phyloP scores from a whole-genome alignment of 2,113 vertebrate genomes.

The Seriola aureovittata region DNA sequence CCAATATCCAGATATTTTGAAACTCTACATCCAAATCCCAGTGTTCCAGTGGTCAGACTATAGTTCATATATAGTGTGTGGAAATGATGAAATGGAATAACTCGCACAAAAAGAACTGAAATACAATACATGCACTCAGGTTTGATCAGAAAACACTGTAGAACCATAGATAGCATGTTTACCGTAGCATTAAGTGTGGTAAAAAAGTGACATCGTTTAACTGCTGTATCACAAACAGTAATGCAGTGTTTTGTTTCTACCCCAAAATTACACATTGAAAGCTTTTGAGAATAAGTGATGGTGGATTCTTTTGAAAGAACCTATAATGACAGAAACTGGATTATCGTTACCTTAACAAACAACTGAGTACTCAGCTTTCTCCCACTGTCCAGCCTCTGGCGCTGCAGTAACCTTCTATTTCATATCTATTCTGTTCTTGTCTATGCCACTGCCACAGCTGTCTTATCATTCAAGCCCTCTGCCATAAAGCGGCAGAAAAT shows the following conservation, averaged over 20 bases:
- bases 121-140: neutral
- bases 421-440: conserved; percentile 52
- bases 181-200: neutral
- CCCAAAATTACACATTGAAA: conserved; percentile 3
- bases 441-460: conserved; percentile 44
- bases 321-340: neutral
- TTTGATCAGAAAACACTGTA: neutral
- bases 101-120: neutral
- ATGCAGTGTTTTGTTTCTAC: neutral
- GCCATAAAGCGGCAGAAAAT: conserved; percentile 62
- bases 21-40: neutral
- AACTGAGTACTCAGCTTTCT: neutral
- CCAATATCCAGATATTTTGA: neutral
- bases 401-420: conserved; percentile 21
- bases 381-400: neutral
- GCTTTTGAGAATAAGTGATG: conserved; percentile 17
- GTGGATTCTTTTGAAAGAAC: conserved; percentile 2
- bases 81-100: neutral
- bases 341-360: conserved; percentile 39
- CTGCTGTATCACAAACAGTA: conserved; percentile 2
- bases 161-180: neutral
- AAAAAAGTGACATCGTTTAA: neutral
- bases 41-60: too few relatives aligned
- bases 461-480: conserved; percentile 58
- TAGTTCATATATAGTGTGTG: too few relatives aligned